Conservation (phyloP, 2,888 invertebrate species). For the Aelia acuminata region DNA sequence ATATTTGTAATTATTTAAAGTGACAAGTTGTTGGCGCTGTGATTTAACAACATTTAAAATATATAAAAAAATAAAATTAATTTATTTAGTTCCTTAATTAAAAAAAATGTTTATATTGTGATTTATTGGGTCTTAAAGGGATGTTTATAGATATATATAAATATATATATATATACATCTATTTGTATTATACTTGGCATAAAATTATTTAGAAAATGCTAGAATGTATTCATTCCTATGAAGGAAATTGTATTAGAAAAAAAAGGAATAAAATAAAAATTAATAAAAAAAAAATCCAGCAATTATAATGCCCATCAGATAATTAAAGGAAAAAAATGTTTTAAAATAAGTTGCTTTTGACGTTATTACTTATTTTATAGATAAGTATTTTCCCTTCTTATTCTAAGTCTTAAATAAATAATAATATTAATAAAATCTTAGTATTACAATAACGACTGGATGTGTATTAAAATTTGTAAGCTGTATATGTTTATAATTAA, state of each 20-base stretch:
- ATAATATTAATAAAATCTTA: neutral
- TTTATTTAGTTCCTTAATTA: constrained; percentile 62
- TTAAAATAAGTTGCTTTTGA: constrained; percentile 54
- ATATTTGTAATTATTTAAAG: constrained; percentile 48
- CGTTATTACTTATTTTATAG: constrained; percentile 55
- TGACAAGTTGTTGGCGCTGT: constrained; percentile 62
- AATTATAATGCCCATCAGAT: constrained; percentile 50
- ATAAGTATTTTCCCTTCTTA: constrained; percentile 53
- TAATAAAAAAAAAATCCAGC: constrained; percentile 6
- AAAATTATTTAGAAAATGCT: constrained; percentile 51
- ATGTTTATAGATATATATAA: constrained; percentile 55
- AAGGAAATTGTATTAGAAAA: constrained; percentile 50
- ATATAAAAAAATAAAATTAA: constrained; percentile 29
- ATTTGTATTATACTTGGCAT: constrained; percentile 51
- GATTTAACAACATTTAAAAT: constrained; percentile 55
- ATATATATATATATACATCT: constrained; percentile 49
- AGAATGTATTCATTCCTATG: constrained; percentile 57
- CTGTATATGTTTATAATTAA: constrained; percentile 60
- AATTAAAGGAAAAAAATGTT: constrained; percentile 15
- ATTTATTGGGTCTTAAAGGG: constrained; percentile 63
- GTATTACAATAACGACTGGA: constrained; percentile 60
- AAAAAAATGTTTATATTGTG: constrained; percentile 62
- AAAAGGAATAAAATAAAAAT: constrained; percentile 37
- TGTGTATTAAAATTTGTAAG: constrained; percentile 60
- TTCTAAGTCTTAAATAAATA: constrained; percentile 58